Percentiles rank a stretch among this genome's conserved stretches.
Evolutionary conservation across 2,797 vertebrate species (phyloP).

Genomic region (Pteronotus mesoamericanus): DNA sequence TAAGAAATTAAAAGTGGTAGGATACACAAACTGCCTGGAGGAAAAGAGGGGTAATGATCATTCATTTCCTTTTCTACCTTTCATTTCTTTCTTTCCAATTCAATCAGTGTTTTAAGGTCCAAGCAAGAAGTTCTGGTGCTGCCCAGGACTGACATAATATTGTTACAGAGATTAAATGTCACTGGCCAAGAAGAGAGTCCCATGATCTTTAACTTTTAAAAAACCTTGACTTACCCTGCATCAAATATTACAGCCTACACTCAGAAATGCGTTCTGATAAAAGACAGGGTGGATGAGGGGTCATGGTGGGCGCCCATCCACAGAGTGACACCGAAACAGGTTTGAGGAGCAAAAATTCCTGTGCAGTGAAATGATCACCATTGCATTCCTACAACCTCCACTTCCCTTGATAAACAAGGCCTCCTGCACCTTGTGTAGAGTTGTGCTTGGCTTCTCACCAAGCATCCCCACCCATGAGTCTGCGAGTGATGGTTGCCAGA

Average conservation of each 20-base stretch:
- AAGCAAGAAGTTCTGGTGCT: not conserved
- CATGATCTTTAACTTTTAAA: not conserved
- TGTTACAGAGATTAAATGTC: not conserved
- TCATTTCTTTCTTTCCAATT: not conserved
- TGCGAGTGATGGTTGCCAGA: not conserved
- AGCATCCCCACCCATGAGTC: rapidly evolving
- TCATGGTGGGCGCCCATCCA: rapidly evolving
- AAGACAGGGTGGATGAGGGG: rapidly evolving
- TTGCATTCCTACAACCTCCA: rapidly evolving
- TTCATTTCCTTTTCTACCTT: not conserved
- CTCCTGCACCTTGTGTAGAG: rapidly evolving
- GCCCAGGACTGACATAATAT: not conserved
- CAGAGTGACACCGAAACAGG: rapidly evolving
- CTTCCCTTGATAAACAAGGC: too few species aligned
- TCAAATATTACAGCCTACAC: not conserved
- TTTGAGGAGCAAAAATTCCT: rapidly evolving
- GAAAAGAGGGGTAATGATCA: rapidly evolving
- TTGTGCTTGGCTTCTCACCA: rapidly evolving
- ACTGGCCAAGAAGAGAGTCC: not conserved
- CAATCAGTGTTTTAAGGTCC: rapidly evolving
- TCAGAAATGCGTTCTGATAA: rapidly evolving
- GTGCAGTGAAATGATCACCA: rapidly evolving
- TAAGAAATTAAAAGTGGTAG: not conserved
- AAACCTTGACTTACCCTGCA: not conserved
- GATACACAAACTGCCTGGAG: not conserved